A percentile compares a stretch with the other conserved stretches of the same genome.
phyloP scores from a whole-genome alignment of 2,113 vertebrate genomes.

The Thalassoma bifasciatum region DNA sequence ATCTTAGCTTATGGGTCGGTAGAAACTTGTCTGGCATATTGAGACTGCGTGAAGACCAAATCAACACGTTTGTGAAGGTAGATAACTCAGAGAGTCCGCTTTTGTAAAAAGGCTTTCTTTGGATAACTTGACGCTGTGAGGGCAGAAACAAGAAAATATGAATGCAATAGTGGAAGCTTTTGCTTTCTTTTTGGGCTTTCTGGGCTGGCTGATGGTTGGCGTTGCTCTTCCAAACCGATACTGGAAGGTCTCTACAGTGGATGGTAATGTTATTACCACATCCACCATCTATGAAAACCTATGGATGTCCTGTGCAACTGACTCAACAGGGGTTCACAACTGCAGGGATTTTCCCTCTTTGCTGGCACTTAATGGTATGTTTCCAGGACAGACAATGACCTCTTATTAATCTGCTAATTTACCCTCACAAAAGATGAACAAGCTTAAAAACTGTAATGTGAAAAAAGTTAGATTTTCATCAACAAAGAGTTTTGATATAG shows the following conservation, averaged over 20 bases:
- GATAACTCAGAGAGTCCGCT: constrained; percentile 19
- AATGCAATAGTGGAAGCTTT: constrained; percentile 73
- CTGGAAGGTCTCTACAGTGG: constrained; percentile 80
- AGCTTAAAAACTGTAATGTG: neutral
- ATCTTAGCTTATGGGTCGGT: constrained; percentile 23
- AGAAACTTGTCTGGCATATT: constrained; percentile 25
- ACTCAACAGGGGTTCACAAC: constrained; percentile 88
- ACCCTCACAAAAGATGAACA: neutral
- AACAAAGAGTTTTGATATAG: neutral
- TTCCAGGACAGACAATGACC: neutral
- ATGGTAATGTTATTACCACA: constrained; percentile 88
- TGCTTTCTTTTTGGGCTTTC: constrained; percentile 75
- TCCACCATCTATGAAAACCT: constrained; percentile 89
- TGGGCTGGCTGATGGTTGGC: constrained; percentile 77
- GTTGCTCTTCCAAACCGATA: constrained; percentile 73
- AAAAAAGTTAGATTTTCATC: neutral
- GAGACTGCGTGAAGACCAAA: constrained; percentile 21
- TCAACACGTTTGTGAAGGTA: constrained; percentile 32
- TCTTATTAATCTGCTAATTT: neutral
- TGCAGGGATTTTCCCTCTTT: constrained; percentile 89
- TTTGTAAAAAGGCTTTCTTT: constrained; percentile 3
- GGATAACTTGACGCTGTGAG: constrained; percentile 16
- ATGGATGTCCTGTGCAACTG: constrained; percentile 89
- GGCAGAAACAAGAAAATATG: constrained; percentile 57
- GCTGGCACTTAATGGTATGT: constrained; percentile 86